These are phyloP conservation scores for Lutraria rhynchaena DNA, from an alignment of 1,140 invertebrate genomes.

Conservation along the genomic window DNA sequence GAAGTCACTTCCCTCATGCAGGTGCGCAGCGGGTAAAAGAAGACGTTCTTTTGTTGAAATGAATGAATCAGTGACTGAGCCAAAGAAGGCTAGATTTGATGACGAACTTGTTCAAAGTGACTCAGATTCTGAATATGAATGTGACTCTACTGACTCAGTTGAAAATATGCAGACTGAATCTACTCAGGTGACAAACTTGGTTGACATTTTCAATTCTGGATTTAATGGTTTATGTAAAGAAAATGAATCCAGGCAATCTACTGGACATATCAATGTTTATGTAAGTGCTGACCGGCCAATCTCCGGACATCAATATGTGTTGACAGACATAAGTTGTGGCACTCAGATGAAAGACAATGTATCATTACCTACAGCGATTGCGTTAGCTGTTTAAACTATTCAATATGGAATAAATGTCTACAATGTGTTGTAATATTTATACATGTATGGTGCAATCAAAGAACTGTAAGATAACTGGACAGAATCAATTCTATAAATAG, in stretches of 20 bases:
- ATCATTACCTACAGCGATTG: slow-evolving; percentile 66
- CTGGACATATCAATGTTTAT: slow-evolving; percentile 53
- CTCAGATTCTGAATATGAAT: slow-evolving; percentile 47
- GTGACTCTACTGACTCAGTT: slow-evolving; percentile 53
- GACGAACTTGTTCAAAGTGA: slow-evolving; percentile 55
- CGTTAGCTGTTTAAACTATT: slow-evolving; percentile 64
- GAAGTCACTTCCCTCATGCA: slow-evolving; percentile 55
- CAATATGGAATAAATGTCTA: neutral
- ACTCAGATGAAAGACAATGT: slow-evolving; percentile 66
- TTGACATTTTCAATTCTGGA: slow-evolving; percentile 78
- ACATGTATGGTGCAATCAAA: neutral
- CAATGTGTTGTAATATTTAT: neutral
- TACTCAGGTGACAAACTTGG: slow-evolving; percentile 75
- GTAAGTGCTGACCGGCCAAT: slow-evolving; percentile 47
- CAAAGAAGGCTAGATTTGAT: slow-evolving; percentile 61
- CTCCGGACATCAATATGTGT: slow-evolving; percentile 48
- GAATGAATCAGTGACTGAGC: slow-evolving; percentile 53
- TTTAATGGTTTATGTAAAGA: slow-evolving; percentile 71
- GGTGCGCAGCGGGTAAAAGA: slow-evolving; percentile 60
- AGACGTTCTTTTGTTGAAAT: slow-evolving; percentile 51
- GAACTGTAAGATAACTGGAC: neutral
- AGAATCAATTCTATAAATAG: neutral
- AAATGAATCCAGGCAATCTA: slow-evolving; percentile 29
- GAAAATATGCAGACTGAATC: slow-evolving; percentile 71
- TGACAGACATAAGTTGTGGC: slow-evolving; percentile 57